Conservation (phyloP, 2,888 invertebrate species). For the Emesis furor region DNA sequence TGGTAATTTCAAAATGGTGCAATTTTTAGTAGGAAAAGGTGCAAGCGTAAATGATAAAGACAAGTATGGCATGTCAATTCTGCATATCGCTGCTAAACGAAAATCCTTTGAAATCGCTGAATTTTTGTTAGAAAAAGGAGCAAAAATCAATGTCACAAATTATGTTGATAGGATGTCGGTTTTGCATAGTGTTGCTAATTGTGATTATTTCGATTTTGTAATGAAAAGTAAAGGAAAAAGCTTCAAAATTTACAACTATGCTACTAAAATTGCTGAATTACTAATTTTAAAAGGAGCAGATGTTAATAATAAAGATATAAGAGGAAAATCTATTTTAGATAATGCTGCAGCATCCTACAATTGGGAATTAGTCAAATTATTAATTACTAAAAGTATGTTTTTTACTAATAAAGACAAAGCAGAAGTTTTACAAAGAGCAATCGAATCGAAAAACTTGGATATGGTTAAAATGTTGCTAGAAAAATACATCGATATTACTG, state of each 20-base stretch:
- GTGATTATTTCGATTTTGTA: neutral
- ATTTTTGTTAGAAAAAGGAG: neutral
- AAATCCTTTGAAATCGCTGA: neutral
- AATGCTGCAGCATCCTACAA: neutral
- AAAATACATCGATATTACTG: neutral
- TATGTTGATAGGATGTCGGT: neutral
- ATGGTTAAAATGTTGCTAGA: neutral
- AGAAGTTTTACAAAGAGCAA: neutral
- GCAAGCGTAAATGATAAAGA: slow-evolving; percentile 5
- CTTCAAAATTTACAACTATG: neutral
- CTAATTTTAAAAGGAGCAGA: neutral
- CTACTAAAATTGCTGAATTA: neutral
- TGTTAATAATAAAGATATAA: neutral
- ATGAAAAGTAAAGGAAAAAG: neutral
- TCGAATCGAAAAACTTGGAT: neutral
- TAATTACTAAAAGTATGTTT: neutral
- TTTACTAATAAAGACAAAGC: neutral
- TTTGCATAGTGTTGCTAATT: neutral
- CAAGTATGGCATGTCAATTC: neutral
- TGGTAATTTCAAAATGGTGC: neutral
- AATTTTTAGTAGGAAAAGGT: neutral
- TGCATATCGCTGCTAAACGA: neutral
- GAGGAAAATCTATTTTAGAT: neutral
- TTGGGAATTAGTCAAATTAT: slow-evolving; percentile 3
- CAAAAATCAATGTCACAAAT: neutral